A percentile compares a stretch with the other conserved stretches of the same genome.
Conservation (phyloP, 2,797 vertebrate genomes). For the Spondyliosoma cantharus region DNA sequence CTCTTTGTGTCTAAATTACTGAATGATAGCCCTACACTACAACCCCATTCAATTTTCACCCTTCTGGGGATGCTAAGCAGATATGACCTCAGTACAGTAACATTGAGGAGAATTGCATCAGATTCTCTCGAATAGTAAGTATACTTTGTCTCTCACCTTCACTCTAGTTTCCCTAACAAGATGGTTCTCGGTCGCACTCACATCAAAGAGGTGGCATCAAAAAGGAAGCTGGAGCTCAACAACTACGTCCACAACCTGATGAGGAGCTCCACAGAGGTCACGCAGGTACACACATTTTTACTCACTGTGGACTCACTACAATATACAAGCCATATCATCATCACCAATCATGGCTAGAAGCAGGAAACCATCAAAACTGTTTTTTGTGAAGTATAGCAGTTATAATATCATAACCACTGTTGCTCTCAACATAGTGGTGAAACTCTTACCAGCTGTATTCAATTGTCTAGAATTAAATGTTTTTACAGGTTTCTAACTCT, state of each 20-base stretch:
- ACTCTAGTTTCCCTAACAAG: conserved; percentile 92
- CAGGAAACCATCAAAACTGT: too few relatives aligned
- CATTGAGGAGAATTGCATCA: not conserved
- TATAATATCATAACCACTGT: too few relatives aligned
- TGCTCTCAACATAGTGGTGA: too few relatives aligned
- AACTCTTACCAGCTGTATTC: too few relatives aligned
- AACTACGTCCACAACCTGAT: conserved; percentile 96
- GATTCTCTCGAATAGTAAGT: not conserved
- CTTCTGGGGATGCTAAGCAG: not conserved
- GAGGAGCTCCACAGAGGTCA: conserved; percentile 92
- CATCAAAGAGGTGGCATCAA: conserved; percentile 97
- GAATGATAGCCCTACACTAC: not conserved
- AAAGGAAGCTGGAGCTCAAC: conserved; percentile 96
- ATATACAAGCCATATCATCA: too few relatives aligned
- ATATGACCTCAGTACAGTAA: not conserved
- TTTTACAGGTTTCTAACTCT: too few relatives aligned
- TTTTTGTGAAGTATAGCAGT: too few relatives aligned
- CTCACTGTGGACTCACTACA: too few relatives aligned
- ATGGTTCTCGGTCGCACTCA: conserved; percentile 98
- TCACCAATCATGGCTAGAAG: too few relatives aligned
- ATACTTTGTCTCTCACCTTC: not conserved
- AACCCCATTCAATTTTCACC: not conserved
- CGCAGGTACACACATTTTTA: conserved; percentile 83
- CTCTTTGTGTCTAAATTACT: not conserved
- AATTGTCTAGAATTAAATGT: too few relatives aligned